Base-by-base conservation (phyloP, 2,888 invertebrate genomes). In the Eupithecia dodoneata region DNA sequence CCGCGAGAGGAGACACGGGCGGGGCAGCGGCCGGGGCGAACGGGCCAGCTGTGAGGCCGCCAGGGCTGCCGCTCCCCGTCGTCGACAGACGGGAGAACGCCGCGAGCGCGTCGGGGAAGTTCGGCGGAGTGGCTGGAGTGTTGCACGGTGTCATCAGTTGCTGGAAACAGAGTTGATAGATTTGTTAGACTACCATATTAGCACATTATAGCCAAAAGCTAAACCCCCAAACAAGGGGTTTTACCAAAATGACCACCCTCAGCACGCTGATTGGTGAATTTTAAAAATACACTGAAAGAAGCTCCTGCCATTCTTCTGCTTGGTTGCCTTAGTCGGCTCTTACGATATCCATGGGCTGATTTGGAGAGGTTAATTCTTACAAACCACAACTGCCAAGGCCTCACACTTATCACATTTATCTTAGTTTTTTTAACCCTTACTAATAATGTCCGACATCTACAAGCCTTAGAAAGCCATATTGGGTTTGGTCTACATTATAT, bases 61-160 rank as follows among this genome's bases (percentile, higher is more conserved):
- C 91, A 78, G 89, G 90, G 81, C 92, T 91, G 2, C 95, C 95
- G 83, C 95, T 94, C 78, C 96, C 92, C 72, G 96, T 96, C 74
- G 98, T 97, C 44, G 98, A 98, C 95, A 98, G 96, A 89, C 98
- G 97, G 13, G 98, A 98, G 91, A 99, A 98, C 74, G 98, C 98
- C 81, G 98, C 96, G 81, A 99, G 94, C 45, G 98, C 97, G 89
- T 99, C 99, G 4, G 98, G 98, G 89, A 99, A 99, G 93, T 98
- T 98, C 52, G 99, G 98, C 71, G 98, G 99, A 71, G 99, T 99
- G 73, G 98, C 98, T 74, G 99, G 99, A 77, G 98, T 99, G 92
- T 99, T 99, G 87, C 98, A 98, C 41, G 98, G 99, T 73, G 98
- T 98, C 96, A 98, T 98, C 93, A 97, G 93, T 97, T 98, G 96